Conservation (phyloP, 2,113 vertebrate species). For the Stegastes partitus region DNA sequence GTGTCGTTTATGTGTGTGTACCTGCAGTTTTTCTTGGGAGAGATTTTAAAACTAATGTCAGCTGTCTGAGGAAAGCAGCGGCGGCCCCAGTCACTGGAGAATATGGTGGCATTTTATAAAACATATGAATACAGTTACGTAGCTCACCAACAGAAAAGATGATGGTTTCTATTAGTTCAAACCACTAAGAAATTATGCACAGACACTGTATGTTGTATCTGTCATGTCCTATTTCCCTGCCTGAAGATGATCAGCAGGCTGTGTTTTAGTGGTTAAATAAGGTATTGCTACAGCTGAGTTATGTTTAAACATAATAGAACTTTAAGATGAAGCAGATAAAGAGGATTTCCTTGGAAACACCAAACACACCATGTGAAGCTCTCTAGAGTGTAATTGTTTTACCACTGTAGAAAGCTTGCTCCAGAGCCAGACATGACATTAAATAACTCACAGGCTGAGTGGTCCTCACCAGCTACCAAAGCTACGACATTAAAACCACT, state of each 20-base stretch:
- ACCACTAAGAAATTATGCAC: conserved; percentile 51
- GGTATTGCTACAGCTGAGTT: not conserved
- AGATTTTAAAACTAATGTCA: not conserved
- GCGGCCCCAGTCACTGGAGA: not conserved
- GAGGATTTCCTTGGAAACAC: not conserved
- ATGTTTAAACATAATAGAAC: conserved; percentile 2
- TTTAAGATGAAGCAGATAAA: not conserved
- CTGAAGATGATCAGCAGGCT: conserved; percentile 22
- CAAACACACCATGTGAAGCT: no score
- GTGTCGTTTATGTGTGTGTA: conserved; percentile 1
- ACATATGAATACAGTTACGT: conserved; percentile 21
- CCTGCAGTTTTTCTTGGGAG: not conserved
- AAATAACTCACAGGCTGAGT: not conserved
- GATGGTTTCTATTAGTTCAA: conserved; percentile 42
- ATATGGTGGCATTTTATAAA: not conserved
- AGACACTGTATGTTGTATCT: conserved; percentile 34
- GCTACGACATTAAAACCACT: no score
- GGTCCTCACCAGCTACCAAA: not conserved
- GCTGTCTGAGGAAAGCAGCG: not conserved
- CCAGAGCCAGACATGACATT: not conserved
- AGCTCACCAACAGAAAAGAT: not conserved
- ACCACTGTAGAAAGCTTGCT: not conserved
- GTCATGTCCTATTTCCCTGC: conserved; percentile 41
- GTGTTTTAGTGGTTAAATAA: conserved; percentile 12
- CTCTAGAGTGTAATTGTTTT: no score